phyloP scores from a whole-genome alignment of 1,140 invertebrate species.

The Ruditapes philippinarum region DNA sequence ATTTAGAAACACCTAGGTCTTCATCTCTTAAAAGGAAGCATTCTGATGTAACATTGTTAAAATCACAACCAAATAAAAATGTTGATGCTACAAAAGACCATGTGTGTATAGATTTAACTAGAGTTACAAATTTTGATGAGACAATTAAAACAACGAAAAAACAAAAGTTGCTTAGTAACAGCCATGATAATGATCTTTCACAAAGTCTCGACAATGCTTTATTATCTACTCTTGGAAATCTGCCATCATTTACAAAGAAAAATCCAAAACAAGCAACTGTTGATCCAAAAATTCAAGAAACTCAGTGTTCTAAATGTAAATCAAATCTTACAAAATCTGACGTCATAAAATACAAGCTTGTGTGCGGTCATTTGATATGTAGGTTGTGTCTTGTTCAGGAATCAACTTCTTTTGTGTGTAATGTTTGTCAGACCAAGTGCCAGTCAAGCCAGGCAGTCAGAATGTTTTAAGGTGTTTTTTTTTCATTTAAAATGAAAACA shows the following conservation, averaged over 20 bases:
- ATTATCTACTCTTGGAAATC: constrained; percentile 46
- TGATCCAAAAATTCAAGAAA: not conserved
- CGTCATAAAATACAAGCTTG: constrained; percentile 55
- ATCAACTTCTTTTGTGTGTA: not conserved
- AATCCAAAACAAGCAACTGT: not conserved
- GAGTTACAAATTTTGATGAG: not conserved
- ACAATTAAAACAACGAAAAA: not conserved
- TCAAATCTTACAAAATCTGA: not conserved
- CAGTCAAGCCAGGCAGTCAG: constrained; percentile 44
- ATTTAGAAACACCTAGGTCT: too few relatives aligned
- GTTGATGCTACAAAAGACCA: not conserved
- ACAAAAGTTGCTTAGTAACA: not conserved
- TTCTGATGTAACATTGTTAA: not conserved
- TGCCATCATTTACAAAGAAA: constrained; percentile 71
- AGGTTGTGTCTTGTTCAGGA: constrained; percentile 54
- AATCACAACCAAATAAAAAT: not conserved
- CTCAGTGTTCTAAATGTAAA: constrained; percentile 24
- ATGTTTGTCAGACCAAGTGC: constrained; percentile 19
- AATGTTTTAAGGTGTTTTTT: too few relatives aligned
- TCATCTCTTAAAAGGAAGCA: not conserved
- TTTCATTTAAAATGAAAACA: too few relatives aligned
- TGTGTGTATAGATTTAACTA: not conserved
- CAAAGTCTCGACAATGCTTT: constrained; percentile 70
- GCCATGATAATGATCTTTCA: constrained; percentile 33
- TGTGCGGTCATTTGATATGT: constrained; percentile 70